Evolutionary conservation across 2,797 vertebrate genomes (phyloP), one percentile per base, ranked within the genome.

Genomic region (Paedocypris micromegethes): DNA sequence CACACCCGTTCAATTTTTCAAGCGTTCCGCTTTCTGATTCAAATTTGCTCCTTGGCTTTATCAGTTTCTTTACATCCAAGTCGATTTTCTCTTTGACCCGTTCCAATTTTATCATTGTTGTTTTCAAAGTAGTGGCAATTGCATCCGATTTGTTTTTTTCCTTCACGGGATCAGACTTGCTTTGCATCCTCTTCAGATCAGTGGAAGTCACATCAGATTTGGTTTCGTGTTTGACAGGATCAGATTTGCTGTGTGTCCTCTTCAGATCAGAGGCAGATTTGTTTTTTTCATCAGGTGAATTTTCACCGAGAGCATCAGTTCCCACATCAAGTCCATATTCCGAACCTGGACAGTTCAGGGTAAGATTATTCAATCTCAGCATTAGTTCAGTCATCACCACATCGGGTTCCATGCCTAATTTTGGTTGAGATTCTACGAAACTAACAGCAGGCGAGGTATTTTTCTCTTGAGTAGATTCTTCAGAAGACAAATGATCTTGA

Each of bases 351-450:
- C 88, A 88, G 81, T 91, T 92, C 71, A 98, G 87, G 83, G 93
- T 92, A 64, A 98, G 85, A 65, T 91, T 91, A 83, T 92, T 90
- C 68, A 98, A 87, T 49, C 93, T 88, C 53, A 91, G 78, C 49
- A 98, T 83, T 70, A 98, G 89, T 78, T 96, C 94, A 69, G 84
- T 88, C 72, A 98, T 85, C 48, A 83, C 83, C 69, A 93, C 91
- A 55, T 89, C 88, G 73, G 81, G 73, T 56, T 61, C 66, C 42
- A 86, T 75, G 72, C 70, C 83, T 23, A 83, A 77, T 8, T 72
- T 68, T 7, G 71, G 7, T 48, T 78, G 77, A 52, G 66, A 69
- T n/a, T 67, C 68, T 5, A 43, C 37, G 5, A 60, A 43, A 72
- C 75, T 78, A 54, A 44, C 37, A 9, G 58, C 49, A 5, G 68